phyloP scores from a whole-genome alignment of 2,113 vertebrate species.

The Polypterus bichir region DNA sequence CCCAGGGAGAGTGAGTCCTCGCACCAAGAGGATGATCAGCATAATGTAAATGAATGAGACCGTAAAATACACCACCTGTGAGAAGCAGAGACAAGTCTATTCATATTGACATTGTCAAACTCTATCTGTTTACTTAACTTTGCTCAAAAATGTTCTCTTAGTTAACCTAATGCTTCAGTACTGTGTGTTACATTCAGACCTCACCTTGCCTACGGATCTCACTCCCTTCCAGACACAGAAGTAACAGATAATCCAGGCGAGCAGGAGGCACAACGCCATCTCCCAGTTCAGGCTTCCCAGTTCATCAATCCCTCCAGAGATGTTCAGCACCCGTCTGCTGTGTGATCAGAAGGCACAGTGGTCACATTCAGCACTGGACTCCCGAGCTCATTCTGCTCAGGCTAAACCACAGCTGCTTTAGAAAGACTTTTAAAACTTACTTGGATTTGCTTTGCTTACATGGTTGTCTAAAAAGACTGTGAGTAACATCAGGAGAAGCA shows the following conservation, averaged over 20 bases:
- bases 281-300: slow-evolving; percentile 7
- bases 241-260: slow-evolving; percentile 7
- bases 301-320: slow-evolving; percentile 6
- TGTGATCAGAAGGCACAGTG: not conserved
- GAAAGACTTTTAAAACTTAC: too few relatives aligned
- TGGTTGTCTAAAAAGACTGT: too few relatives aligned
- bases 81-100: not conserved
- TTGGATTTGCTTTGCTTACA: too few relatives aligned
- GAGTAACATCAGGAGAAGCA: too few relatives aligned
- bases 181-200: not conserved
- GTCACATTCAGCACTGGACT: not conserved
- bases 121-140: too few relatives aligned
- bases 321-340: slow-evolving; percentile 7
- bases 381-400: too few relatives aligned
- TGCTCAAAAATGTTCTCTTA: too few relatives aligned
- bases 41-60: slow-evolving; percentile 2
- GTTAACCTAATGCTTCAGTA: too few relatives aligned
- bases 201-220: slow-evolving; percentile 4
- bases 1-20: slow-evolving; percentile 9
- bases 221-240: slow-evolving; percentile 13
- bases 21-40: not conserved
- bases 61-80: slow-evolving; percentile 12
- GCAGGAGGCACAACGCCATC: slow-evolving; percentile 7
- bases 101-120: not conserved
- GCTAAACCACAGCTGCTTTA: too few relatives aligned